These are phyloP conservation scores for Eriocheir sinensis DNA, from an alignment of 1,140 invertebrate genomes.

Conservation along the genomic window DNA sequence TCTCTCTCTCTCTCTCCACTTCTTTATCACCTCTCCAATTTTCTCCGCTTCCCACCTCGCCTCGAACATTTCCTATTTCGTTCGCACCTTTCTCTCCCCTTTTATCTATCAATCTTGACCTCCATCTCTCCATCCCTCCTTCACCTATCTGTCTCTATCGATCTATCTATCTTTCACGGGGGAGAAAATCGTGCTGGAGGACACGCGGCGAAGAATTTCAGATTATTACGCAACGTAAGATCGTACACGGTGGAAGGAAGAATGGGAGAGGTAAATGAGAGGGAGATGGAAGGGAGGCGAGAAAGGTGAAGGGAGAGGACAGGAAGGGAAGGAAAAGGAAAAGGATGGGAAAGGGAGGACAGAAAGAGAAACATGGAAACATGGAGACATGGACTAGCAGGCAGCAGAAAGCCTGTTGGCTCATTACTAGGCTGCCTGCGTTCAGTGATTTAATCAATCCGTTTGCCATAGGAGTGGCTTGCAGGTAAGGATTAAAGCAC, in stretches of 20 bases:
- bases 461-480: too few species aligned
- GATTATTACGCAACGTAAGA: neutral
- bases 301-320: too few species aligned
- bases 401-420: too few species aligned
- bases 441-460: too few species aligned
- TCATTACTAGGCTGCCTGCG: too few species aligned
- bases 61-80: neutral
- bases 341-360: too few species aligned
- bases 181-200: neutral
- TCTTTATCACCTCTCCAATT: conserved; percentile 4
- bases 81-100: neutral
- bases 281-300: neutral
- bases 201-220: neutral
- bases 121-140: neutral
- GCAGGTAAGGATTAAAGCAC: too few species aligned
- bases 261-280: neutral
- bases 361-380: too few species aligned
- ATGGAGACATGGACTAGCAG: too few species aligned
- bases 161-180: neutral
- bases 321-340: too few species aligned
- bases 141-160: conserved; percentile 2
- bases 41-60: neutral
- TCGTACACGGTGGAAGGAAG: neutral
- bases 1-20: neutral
- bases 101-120: conserved; percentile 5